These are phyloP conservation scores for Zootoca vivipara DNA, from an alignment of 2,113 vertebrate species.

Conservation along the genomic window DNA sequence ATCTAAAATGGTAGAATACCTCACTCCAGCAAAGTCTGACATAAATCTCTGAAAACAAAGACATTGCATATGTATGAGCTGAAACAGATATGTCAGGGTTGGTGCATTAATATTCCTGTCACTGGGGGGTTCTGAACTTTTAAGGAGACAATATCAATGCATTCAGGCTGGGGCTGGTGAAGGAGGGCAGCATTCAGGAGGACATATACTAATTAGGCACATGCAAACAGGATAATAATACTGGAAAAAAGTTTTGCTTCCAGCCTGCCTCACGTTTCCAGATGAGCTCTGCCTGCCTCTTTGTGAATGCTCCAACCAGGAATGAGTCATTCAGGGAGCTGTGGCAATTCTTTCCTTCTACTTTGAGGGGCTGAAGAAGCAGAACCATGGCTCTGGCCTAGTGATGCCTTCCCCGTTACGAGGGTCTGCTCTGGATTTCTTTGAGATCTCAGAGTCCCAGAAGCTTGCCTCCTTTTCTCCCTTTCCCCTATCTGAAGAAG, in stretches of 20 bases:
- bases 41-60: constrained; percentile 99
- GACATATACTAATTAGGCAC: constrained; percentile 86
- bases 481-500: too few relatives aligned
- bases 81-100: constrained; percentile 99
- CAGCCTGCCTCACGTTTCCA: constrained; percentile 24
- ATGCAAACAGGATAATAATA: constrained; percentile 79
- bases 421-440: not conserved
- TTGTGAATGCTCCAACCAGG: not conserved
- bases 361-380: not conserved
- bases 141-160: constrained; percentile 95
- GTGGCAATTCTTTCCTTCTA: not conserved
- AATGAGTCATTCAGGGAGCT: not conserved
- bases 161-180: constrained; percentile 93
- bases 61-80: constrained; percentile 99
- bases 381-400: not conserved
- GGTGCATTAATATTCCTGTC: constrained; percentile 99
- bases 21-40: constrained; percentile 99
- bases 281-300: constrained; percentile 11
- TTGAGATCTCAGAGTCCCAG: not conserved
- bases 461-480: not conserved
- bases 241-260: constrained; percentile 30
- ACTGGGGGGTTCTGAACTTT: constrained; percentile 98
- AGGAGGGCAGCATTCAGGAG: constrained; percentile 84
- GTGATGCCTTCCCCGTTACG: too few relatives aligned
- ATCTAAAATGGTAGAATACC: constrained; percentile 99